Evolutionary conservation across 2,888 invertebrate species (phyloP).

Genomic region (Ectobius pallidus): DNA sequence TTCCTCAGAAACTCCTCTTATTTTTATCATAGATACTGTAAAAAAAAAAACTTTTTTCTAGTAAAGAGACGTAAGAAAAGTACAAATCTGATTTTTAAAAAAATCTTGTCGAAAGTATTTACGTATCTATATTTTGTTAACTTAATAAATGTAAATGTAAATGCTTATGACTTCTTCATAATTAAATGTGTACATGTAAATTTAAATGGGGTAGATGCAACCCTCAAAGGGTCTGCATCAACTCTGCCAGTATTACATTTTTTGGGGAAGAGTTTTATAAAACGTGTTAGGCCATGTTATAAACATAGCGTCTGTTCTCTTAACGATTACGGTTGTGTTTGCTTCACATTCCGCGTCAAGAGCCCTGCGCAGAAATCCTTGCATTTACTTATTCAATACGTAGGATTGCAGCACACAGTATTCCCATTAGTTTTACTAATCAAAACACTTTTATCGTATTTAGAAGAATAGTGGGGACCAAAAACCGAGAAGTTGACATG

Average conservation of each 20-base stretch:
- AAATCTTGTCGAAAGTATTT: slow-evolving; percentile 27
- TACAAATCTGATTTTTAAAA: slow-evolving; percentile 41
- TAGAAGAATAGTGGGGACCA: no score
- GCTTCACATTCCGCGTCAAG: not conserved
- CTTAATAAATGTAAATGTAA: slow-evolving; percentile 26
- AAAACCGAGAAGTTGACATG: no score
- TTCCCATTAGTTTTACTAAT: no score
- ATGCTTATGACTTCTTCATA: slow-evolving; percentile 18
- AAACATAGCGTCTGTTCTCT: slow-evolving; percentile 9
- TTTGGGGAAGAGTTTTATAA: slow-evolving; percentile 34
- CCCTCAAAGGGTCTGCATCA: not conserved
- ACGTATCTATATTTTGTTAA: slow-evolving; percentile 41
- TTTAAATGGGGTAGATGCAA: slow-evolving; percentile 23
- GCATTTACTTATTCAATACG: no score
- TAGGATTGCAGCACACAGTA: no score
- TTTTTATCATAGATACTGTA: slow-evolving; percentile 34
- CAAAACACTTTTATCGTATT: no score
- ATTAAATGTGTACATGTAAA: slow-evolving; percentile 31
- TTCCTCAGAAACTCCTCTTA: slow-evolving; percentile 39
- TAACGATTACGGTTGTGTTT: slow-evolving; percentile 12
- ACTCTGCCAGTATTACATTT: slow-evolving; percentile 32
- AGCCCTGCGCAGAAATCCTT: no score
- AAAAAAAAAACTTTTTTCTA: slow-evolving; percentile 36
- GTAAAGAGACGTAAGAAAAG: slow-evolving; percentile 31
- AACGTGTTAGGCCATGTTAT: slow-evolving; percentile 30